phyloP scores from a whole-genome alignment of 2,113 vertebrate genomes.

The Cephalopterus ornatus region DNA sequence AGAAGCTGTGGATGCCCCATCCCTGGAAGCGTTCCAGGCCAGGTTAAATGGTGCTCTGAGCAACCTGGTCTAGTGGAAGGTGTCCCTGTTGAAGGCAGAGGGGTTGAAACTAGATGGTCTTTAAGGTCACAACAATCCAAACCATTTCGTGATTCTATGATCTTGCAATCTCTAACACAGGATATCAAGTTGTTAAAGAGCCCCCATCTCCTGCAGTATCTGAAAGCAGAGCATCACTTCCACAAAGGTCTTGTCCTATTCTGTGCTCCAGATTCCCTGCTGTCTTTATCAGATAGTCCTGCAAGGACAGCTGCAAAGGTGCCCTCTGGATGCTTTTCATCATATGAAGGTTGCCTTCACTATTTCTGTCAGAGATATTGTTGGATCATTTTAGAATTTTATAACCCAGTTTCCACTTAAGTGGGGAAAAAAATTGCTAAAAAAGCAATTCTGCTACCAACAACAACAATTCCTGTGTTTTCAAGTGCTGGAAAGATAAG shows the following conservation, averaged over 20 bases:
- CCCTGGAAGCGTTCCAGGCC: background rate
- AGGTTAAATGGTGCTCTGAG: background rate
- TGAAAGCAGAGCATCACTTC: background rate
- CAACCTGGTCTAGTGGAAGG: background rate
- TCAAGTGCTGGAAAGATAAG: background rate
- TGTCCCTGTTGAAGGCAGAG: background rate
- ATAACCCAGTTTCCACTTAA: background rate
- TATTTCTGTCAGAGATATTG: background rate
- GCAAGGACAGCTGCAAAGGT: background rate
- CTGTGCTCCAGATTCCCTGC: background rate
- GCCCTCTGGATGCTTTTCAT: accelerated
- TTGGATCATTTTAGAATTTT: background rate
- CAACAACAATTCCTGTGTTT: background rate
- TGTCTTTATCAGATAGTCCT: background rate
- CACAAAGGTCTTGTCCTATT: background rate
- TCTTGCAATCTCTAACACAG: background rate
- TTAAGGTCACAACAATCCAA: background rate
- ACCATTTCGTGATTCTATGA: background rate
- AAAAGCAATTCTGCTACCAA: background rate
- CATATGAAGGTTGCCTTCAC: background rate
- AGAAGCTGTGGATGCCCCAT: background rate
- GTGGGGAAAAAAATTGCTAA: background rate
- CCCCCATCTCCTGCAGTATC: background rate
- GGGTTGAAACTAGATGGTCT: background rate
- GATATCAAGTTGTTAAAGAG: background rate